phyloP scores from a whole-genome alignment of 2,797 vertebrate genomes.

The Argentina silus region DNA sequence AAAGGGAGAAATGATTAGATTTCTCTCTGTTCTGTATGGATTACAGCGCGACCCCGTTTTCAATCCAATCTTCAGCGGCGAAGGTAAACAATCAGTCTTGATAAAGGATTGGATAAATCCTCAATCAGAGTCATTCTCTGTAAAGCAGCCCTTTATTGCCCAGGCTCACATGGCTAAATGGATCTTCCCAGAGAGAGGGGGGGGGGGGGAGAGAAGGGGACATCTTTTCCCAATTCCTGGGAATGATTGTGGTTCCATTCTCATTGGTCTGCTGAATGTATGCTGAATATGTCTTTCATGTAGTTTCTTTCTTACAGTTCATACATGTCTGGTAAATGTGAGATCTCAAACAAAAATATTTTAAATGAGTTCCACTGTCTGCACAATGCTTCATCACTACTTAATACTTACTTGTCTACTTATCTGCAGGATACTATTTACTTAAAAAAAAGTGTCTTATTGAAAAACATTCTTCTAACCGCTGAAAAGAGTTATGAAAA shows the following conservation, averaged over 20 bases:
- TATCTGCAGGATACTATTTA: too few species aligned
- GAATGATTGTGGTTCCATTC: not conserved
- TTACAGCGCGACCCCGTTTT: constrained; percentile 60
- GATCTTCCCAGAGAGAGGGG: constrained; percentile 49
- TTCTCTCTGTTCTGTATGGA: constrained; percentile 63
- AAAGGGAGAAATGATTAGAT: constrained; percentile 65
- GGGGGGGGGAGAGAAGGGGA: not conserved
- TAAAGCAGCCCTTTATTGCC: constrained; percentile 73
- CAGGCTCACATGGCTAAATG: constrained; percentile 67
- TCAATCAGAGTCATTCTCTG: constrained; percentile 76
- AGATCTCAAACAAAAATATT: not conserved
- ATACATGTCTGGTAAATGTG: too few species aligned
- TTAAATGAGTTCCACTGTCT: not conserved
- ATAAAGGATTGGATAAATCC: constrained; percentile 80
- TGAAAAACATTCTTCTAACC: not conserved
- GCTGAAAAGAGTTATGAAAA: not conserved
- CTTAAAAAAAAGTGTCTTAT: too few species aligned
- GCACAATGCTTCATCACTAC: too few species aligned
- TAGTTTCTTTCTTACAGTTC: too few species aligned
- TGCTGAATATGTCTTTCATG: too few species aligned
- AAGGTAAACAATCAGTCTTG: constrained; percentile 81
- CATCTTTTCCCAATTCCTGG: not conserved
- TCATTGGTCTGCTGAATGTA: too few species aligned
- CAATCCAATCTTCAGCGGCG: constrained; percentile 73
- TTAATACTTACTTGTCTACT: too few species aligned